A percentile compares a stretch with the other conserved stretches of the same genome.
Conservation (phyloP, 2,797 vertebrate species). For the Acanthurus lineatus region DNA sequence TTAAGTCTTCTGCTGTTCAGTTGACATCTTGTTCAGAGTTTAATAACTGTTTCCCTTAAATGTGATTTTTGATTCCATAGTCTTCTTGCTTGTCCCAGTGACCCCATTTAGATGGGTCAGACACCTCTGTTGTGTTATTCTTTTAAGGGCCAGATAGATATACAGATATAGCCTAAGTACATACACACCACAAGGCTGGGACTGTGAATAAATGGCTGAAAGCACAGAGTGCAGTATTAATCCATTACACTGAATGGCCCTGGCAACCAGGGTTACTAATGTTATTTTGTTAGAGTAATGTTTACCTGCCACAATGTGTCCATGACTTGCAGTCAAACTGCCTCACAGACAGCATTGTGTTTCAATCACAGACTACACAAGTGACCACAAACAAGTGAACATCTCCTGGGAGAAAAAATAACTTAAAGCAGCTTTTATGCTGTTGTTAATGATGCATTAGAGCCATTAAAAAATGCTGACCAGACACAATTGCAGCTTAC, state of each 20-base stretch:
- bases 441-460: background rate
- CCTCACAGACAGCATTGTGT: background rate
- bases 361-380: background rate
- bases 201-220: constrained; percentile 13
- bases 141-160: constrained; percentile 28
- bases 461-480: background rate
- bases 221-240: constrained; percentile 8
- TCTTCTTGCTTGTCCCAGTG: constrained; percentile 58
- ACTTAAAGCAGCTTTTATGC: constrained; percentile 9
- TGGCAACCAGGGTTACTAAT: background rate
- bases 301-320: no score
- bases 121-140: constrained; percentile 30
- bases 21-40: constrained; percentile 1
- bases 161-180: background rate
- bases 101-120: constrained; percentile 52
- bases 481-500: no score
- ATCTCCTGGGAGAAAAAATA: background rate
- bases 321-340: background rate
- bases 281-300: no score
- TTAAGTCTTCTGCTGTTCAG: background rate
- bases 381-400: background rate
- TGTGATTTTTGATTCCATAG: constrained; percentile 45
- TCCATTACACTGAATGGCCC: background rate
- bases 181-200: background rate
- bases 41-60: constrained; percentile 44